These are phyloP conservation scores for Troglohyphantes excavatus DNA, from an alignment of 2,888 invertebrate species.

Conservation along the genomic window DNA sequence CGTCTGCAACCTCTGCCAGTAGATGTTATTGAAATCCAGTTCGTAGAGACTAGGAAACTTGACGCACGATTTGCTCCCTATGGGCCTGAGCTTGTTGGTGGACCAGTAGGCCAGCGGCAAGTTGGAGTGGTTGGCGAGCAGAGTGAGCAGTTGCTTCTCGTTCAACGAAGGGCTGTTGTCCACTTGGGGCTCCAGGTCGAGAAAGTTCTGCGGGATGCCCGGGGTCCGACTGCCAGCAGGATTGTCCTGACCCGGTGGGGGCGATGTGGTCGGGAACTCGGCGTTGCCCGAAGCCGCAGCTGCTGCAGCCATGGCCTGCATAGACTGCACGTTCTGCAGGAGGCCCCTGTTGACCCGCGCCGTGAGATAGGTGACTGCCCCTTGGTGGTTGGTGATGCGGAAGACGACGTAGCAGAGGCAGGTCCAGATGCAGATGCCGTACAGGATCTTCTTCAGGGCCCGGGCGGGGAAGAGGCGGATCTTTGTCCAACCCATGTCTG, in stretches of 20 bases:
- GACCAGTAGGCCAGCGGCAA: constrained; percentile 93
- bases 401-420: constrained; percentile 80
- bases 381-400: constrained; percentile 76
- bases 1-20: constrained; percentile 93
- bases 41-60: constrained; percentile 90
- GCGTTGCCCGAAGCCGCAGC: constrained; percentile 9
- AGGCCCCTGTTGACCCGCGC: constrained; percentile 79
- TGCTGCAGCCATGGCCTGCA: constrained; percentile 55
- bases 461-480: constrained; percentile 75
- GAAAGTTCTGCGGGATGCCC: constrained; percentile 80
- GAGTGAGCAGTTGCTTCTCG: constrained; percentile 85
- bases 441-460: constrained; percentile 79
- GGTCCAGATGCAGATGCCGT: constrained; percentile 80
- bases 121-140: constrained; percentile 86
- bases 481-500: constrained; percentile 69
- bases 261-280: constrained; percentile 62
- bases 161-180: constrained; percentile 86
- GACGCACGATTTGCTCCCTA: constrained; percentile 83
- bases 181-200: constrained; percentile 85
- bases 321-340: constrained; percentile 79
- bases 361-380: constrained; percentile 75
- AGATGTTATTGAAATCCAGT: constrained; percentile 94
- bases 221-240: constrained; percentile 65
- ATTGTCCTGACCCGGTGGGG: constrained; percentile 47
- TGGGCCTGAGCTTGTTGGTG: constrained; percentile 88